phyloP scores from a whole-genome alignment of 2,888 invertebrate species.

The Eupithecia pulchellata region DNA sequence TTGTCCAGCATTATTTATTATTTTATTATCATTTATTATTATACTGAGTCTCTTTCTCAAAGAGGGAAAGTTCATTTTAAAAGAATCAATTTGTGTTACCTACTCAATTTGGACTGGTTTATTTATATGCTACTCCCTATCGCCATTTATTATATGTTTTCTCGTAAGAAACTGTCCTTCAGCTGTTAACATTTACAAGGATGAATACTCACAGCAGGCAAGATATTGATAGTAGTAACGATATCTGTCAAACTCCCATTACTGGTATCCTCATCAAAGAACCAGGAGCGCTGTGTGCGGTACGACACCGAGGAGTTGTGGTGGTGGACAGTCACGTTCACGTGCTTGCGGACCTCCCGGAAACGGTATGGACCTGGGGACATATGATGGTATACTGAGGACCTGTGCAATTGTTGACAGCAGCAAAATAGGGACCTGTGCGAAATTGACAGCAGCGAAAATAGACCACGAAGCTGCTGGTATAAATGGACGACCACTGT shows the following conservation, averaged over 20 bases:
- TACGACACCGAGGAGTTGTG: slow-evolving; percentile 76
- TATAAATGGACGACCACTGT: too few relatives aligned
- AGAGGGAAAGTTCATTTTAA: background rate
- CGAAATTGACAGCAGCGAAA: background rate
- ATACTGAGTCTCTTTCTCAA: background rate
- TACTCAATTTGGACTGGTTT: background rate
- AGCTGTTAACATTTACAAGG: background rate
- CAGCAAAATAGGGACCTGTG: background rate
- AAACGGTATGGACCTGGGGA: slow-evolving; percentile 87
- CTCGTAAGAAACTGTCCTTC: too few relatives aligned
- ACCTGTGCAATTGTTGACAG: background rate
- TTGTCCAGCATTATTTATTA: too few relatives aligned
- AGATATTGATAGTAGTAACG: slow-evolving; percentile 90
- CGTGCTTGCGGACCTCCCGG: slow-evolving; percentile 88
- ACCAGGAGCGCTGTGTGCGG: slow-evolving; percentile 89
- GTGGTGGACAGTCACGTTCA: slow-evolving; percentile 89
- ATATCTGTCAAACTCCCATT: slow-evolving; percentile 89
- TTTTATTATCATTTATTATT: too few relatives aligned
- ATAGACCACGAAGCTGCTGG: background rate
- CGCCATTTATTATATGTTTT: too few relatives aligned
- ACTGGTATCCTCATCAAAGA: slow-evolving; percentile 87
- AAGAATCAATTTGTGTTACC: background rate
- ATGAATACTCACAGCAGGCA: slow-evolving; percentile 89
- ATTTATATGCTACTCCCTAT: too few relatives aligned
- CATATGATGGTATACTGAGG: background rate